Conservation (phyloP, 2,888 invertebrate genomes). For the Candidula unifasciata region DNA sequence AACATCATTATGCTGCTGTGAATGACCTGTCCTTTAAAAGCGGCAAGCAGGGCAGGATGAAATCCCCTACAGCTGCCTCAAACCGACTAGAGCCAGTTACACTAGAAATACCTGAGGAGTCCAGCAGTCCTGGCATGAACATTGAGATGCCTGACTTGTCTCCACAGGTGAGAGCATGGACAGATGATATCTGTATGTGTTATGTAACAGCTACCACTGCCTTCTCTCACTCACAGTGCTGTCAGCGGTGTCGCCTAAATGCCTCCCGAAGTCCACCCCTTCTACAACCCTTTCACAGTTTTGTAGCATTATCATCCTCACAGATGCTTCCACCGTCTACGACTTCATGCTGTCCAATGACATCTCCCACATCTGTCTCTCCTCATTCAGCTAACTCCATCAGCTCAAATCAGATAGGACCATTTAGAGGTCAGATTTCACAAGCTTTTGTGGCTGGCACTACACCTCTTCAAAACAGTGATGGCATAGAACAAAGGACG, state of each 20-base stretch:
- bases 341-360: constrained; percentile 62
- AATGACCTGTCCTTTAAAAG: not conserved
- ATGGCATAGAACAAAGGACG: not conserved
- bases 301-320: not conserved
- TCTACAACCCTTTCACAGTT: constrained; percentile 23
- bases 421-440: not conserved
- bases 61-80: not conserved
- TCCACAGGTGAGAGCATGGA: constrained; percentile 47
- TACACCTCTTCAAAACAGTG: not conserved
- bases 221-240: constrained; percentile 13
- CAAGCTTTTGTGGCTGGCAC: constrained; percentile 6
- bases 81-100: constrained; percentile 5
- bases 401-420: not conserved
- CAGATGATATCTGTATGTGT: constrained; percentile 34
- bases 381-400: not conserved
- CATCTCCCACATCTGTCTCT: constrained; percentile 42
- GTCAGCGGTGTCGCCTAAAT: not conserved
- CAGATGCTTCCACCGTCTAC: constrained; percentile 67
- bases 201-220: constrained; percentile 14
- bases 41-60: not conserved
- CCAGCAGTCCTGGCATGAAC: constrained; percentile 28
- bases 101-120: not conserved
- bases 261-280: not conserved
- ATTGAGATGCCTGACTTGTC: constrained; percentile 37
- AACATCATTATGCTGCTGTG: constrained; percentile 28